Conservation (phyloP, 2,888 invertebrate genomes). For the Epinotia demarniana region DNA sequence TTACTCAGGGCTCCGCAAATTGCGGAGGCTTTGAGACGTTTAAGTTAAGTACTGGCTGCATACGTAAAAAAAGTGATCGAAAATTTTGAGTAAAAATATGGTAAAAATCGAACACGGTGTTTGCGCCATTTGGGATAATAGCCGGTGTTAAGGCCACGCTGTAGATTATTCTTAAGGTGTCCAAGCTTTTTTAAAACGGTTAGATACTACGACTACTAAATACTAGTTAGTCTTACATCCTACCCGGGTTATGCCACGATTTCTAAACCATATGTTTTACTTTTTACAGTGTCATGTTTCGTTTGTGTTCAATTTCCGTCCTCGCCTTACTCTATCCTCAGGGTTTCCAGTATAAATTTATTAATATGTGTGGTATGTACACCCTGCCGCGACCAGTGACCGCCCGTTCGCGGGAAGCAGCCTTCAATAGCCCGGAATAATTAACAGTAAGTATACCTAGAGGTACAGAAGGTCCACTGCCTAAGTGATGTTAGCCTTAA, state of each 20-base stretch:
- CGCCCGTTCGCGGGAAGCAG: neutral
- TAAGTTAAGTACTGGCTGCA: slow-evolving; percentile 80
- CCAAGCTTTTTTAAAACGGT: slow-evolving; percentile 55
- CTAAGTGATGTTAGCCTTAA: too few relatives aligned
- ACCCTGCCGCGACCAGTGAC: neutral
- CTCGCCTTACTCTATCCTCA: neutral
- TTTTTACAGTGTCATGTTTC: too few relatives aligned
- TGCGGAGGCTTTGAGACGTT: slow-evolving; percentile 80
- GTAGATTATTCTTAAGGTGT: neutral
- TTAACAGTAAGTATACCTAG: too few relatives aligned
- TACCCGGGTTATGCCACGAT: too few relatives aligned
- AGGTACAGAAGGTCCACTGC: too few relatives aligned
- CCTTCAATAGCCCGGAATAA: neutral
- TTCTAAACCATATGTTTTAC: too few relatives aligned
- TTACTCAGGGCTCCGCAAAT: slow-evolving; percentile 79
- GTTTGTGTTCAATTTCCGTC: neutral
- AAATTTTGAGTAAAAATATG: slow-evolving; percentile 54
- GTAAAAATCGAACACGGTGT: slow-evolving; percentile 55
- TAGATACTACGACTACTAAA: neutral
- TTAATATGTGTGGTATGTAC: neutral
- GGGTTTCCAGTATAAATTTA: neutral
- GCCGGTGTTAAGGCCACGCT: slow-evolving; percentile 31
- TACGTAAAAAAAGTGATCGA: slow-evolving; percentile 54
- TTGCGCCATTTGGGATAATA: slow-evolving; percentile 33
- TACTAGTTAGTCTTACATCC: too few relatives aligned